phyloP scores from a whole-genome alignment of 2,888 invertebrate species.

The Hirtodrosophila confusa region DNA sequence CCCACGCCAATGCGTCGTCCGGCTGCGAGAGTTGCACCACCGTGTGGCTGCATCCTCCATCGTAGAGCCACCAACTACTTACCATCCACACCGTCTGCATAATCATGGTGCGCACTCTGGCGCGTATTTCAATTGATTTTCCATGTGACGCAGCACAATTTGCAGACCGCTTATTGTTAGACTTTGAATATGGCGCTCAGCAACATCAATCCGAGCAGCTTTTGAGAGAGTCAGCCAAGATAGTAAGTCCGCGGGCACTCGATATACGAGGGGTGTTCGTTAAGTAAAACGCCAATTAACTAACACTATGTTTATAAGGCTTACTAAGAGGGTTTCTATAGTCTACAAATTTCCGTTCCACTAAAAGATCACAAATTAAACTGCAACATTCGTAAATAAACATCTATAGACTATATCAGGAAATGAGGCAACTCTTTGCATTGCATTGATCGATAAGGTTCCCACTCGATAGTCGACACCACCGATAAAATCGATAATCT shows the following conservation, averaged over 20 bases:
- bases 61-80: background rate
- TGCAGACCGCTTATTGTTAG: conserved; percentile 44
- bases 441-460: no score
- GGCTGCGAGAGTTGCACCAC: conserved; percentile 33
- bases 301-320: background rate
- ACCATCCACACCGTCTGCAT: conserved; percentile 56
- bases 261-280: conserved; percentile 42
- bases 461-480: no score
- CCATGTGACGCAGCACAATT: conserved; percentile 78
- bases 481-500: no score
- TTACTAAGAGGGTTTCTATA: no score
- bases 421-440: no score
- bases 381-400: no score
- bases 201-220: conserved; percentile 19
- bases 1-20: conserved; percentile 69
- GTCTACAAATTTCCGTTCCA: no score
- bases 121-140: conserved; percentile 76
- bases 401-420: no score
- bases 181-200: conserved; percentile 72
- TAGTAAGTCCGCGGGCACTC: conserved; percentile 18
- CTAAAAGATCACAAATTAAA: no score
- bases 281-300: conserved; percentile 20
- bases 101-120: conserved; percentile 72
- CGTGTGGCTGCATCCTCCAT: conserved; percentile 42
- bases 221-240: conserved; percentile 24